phyloP scores from a whole-genome alignment of 2,888 invertebrate species.

The Caenorhabditis sinica region DNA sequence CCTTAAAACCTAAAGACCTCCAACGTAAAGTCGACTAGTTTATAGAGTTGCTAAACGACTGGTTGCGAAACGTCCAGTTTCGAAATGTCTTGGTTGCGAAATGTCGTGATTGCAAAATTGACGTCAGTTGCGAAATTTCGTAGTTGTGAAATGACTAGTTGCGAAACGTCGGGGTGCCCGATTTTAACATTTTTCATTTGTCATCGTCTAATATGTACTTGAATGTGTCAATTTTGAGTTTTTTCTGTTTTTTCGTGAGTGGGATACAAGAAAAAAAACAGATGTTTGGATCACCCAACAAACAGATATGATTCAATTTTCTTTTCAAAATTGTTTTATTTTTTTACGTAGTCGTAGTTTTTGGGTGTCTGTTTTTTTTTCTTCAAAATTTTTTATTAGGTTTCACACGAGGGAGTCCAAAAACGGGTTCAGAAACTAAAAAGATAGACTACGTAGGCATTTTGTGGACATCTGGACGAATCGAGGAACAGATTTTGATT shows the following conservation, averaged over 20 bases:
- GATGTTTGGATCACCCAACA: background rate
- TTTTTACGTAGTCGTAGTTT: constrained; percentile 3
- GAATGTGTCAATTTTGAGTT: background rate
- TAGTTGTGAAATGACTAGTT: too few species aligned
- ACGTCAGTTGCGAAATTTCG: too few species aligned
- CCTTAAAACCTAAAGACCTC: too few species aligned
- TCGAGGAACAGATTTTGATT: background rate
- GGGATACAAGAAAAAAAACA: background rate
- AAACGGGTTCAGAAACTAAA: background rate
- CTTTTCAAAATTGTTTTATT: background rate
- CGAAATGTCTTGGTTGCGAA: too few species aligned
- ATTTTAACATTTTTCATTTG: too few species aligned
- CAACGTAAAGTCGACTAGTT: too few species aligned
- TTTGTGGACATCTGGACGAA: too few species aligned
- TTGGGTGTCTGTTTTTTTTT: constrained; percentile 2
- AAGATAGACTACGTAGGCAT: background rate
- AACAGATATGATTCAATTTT: constrained; percentile 2
- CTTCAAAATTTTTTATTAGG: background rate
- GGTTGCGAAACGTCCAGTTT: too few species aligned
- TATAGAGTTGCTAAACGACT: too few species aligned
- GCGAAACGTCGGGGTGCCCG: too few species aligned
- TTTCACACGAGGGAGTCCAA: too few species aligned
- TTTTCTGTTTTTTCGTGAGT: constrained; percentile 1
- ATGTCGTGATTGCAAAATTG: too few species aligned
- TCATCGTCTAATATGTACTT: background rate